Evolutionary conservation across 2,797 vertebrate species (phyloP), one percentile per base, ranked within the genome.

Genomic region (Pipistrellus pygmaeus): DNA sequence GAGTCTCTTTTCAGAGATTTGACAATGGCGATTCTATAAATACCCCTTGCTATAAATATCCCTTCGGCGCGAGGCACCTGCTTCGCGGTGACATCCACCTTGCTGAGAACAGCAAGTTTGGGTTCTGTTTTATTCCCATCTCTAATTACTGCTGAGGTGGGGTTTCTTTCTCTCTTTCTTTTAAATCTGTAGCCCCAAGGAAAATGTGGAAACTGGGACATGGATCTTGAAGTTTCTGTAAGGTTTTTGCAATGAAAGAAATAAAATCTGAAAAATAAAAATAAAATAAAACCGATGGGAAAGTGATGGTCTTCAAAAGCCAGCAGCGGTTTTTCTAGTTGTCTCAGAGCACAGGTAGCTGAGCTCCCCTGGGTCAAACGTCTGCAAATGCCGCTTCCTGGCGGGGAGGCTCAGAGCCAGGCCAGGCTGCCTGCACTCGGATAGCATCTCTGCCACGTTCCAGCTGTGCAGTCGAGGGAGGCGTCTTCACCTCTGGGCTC

Each of bases 11-110:
- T 46, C 73, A n/a, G 71, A 78, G 60, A 71, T 17, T 17, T 72
- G 76, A 85, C 75, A 21, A 51, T 64, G 0, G 2, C 0, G 14
- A 38, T 10, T 46, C 91, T 75, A 85, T 60, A 91, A 93, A 94
- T 88, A 90, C 7, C 32, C 1, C 9, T 55, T 75, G 73, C 97
- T 95, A 95, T 96, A 93, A 97, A 96, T 97, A 96, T 1, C 68
- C 35, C 2, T 30, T 55, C 25, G 0, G 10, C 3, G 73, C 2
- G 17, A 76, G 62, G 57, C 81, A 91, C 84, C 94, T 88, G 87
- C 57, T 88, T 73, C 13, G 1, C 30, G 41, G 55, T 20, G 32
- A 44, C 57, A 69, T 6, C 25, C 73, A 83, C 90, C 85, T 93
- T 78, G 95, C 89, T 75, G 73, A 80, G 62, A 81, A 62, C 91